Evolutionary conservation across 2,113 vertebrate genomes (phyloP), one percentile per base, ranked within the genome.

Genomic region (Phyllopteryx taeniolatus): DNA sequence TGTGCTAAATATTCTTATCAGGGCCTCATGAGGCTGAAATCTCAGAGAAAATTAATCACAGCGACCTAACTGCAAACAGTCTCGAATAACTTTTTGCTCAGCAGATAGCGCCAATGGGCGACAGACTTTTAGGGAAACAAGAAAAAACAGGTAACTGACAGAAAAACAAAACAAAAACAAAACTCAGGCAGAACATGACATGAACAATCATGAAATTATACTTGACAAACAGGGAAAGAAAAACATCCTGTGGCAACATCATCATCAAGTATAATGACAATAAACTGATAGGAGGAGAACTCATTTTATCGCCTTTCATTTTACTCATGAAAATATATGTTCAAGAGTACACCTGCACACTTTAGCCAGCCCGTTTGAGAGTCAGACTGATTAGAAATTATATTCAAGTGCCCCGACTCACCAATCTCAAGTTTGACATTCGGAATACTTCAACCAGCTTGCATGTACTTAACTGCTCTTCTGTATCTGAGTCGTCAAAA

Each of bases 341-440:
- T 82, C 56, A 80, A 83, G 78, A 81, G 72, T 84, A 74, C 84
- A 88, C 80, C 82, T 83, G 85, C 76, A 76, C 79, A 59, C 65
- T 78, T 72, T 35, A 61, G 62, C 79, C 59, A 75, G 43, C 71
- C 35, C 70, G 77, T 67, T 65, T 70, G 57, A 80, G 81, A 86
- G 65, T 73, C 47, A 71, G 75, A 57, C 82, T 86, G 78, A 87
- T 90, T 83, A 84, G 72, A 86, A 86, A 80, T 84, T 78, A 76
- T 74, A 67, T 72, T 42, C 63, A 53, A 70, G 75, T 75, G 56
- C 68, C 69, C 77, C 22, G 43, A 3, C 67, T 64, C 74, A 76
- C 79, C 78, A 87, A 85, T 62, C 77, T 79, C 74, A 67, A 76
- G 73, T 79, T 83, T 82, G 80, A 76, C 72, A 53, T 75, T 73